phyloP scores from a whole-genome alignment of 2,888 invertebrate species.

The Achlya flavicornis region DNA sequence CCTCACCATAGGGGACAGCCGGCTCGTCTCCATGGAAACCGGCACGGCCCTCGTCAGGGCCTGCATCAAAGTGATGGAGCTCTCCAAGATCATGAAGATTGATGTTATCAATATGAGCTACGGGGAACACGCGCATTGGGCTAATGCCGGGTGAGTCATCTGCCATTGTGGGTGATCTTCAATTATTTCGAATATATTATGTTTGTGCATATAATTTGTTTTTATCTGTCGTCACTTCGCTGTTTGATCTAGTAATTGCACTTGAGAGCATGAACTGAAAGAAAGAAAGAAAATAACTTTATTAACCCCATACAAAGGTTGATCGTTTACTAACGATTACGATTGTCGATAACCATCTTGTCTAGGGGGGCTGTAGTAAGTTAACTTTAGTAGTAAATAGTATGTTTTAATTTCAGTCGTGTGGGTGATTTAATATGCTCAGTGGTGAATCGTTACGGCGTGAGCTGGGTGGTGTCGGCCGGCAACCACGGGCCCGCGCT shows the following conservation, averaged over 20 bases:
- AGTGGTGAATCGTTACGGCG: conserved; percentile 95
- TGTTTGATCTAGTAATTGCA: too few relatives aligned
- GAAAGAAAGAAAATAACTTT: too few relatives aligned
- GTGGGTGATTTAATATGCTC: conserved; percentile 93
- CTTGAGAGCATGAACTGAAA: too few relatives aligned
- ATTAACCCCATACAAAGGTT: too few relatives aligned
- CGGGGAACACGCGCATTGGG: conserved; percentile 97
- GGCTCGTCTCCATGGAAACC: conserved; percentile 97
- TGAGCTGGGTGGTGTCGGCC: conserved; percentile 96
- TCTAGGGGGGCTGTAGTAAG: too few relatives aligned
- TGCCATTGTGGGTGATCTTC: neutral
- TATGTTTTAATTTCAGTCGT: conserved; percentile 81
- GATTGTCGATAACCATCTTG: too few relatives aligned
- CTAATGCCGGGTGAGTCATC: conserved; percentile 90
- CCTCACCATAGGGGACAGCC: conserved; percentile 95
- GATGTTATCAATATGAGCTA: conserved; percentile 99
- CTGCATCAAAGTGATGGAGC: conserved; percentile 93
- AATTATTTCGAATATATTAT: too few relatives aligned
- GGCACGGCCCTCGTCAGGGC: conserved; percentile 96
- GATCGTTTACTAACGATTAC: too few relatives aligned
- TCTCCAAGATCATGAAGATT: conserved; percentile 84
- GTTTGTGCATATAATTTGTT: too few relatives aligned
- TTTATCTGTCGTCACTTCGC: too few relatives aligned
- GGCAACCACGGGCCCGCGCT: conserved; percentile 98
- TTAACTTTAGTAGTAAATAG: too few relatives aligned